Base-by-base conservation (phyloP, 2,113 vertebrate species). In the Takifugu flavidus region DNA sequence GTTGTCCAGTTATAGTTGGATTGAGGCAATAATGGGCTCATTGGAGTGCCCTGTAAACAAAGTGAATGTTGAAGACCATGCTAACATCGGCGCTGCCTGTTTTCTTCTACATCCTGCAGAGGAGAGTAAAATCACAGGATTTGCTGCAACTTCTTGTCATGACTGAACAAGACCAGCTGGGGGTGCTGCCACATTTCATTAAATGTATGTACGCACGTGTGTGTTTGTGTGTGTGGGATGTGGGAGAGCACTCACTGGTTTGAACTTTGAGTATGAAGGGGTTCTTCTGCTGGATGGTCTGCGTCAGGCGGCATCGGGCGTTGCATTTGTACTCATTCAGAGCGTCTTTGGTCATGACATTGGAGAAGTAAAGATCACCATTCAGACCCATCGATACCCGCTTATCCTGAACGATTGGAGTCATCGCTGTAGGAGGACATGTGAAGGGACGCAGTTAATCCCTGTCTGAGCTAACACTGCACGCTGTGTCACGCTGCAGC, bases 221-320 rank as follows among this genome's bases (percentile, higher is more conserved):
- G 42, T 43, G 49, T 25, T 20, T 14, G 25, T 50, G 67, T 58
- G 25, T 53, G 59, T 55, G 44, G 54, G 25, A 61, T 20, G 39
- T 39, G 45, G 59, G 2, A 27, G 55, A 25, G 29, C 74, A 95
- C 95, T 98, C 90, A 99, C 97, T 98, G 83, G 93, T 93, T 56
- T 90, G 90, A 62, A 99, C 93, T 89, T 91, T 96, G 82, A 99
- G 95, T 26, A 85, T 94, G 86, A 92, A 96, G 2, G 97, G 94
- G 77, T 99, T 98, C 80, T 99, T 99, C 90, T 99, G 96, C 85
- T 99, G 97, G 76, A 99, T 99, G 83, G 97, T 99, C 85, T 98
- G 94, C 20, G 96, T 99, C 85, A 97, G 98, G 63, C 89, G 91
- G 85, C 98, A 99, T 51, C 96, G 95, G 0, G 97, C 97, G 0